Evolutionary conservation across 2,113 vertebrate genomes (phyloP), one percentile per base, ranked within the genome.

Genomic region (Cottus gobio): DNA sequence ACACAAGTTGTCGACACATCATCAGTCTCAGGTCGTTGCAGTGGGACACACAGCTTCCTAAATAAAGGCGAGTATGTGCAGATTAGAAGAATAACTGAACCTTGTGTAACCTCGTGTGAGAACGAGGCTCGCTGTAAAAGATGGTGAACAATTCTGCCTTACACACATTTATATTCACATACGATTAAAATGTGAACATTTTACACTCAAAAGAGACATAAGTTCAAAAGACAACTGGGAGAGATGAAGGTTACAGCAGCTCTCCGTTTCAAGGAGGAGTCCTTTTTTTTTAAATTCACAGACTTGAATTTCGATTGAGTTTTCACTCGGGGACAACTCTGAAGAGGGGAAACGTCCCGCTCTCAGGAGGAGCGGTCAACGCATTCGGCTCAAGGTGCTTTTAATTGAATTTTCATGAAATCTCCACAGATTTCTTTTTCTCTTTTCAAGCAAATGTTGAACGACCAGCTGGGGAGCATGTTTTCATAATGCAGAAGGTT

Each of bases 261-360:
- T 31, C 30, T 28, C 24, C 34, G n/a, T 52, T 70, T 52, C 57
- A 50, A 30, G n/a, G 36, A 62, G 28, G 44, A 78, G 31, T 24
- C 42, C 20, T 61, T n/a, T 10, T 54, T 52, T 80, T 67, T 72
- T 6, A 22, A 56, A 71, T 16, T 26, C 30, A 58, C 56, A 24
- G 4, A 54, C 11, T 26, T 54, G 16, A 75, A 56, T 39, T 31
- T 42, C 37, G 34, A 36, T 26, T 30, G 26, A 58, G 30, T 1
- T 30, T 58, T 18, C 15, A 16, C 24, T 0, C 52, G 12, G 24
- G 12, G n/a, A 56, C 24, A 30, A 30, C 26, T 57, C 24, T 56
- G 54, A 56, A 56, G 24, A 28, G 15, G 24, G 54, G 58, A 60
- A 72, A 50, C 39, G 26, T 39, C 26, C 13, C 54, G 8, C 22